phyloP scores from a whole-genome alignment of 1,140 invertebrate genomes.

The Orussus abietinus region DNA sequence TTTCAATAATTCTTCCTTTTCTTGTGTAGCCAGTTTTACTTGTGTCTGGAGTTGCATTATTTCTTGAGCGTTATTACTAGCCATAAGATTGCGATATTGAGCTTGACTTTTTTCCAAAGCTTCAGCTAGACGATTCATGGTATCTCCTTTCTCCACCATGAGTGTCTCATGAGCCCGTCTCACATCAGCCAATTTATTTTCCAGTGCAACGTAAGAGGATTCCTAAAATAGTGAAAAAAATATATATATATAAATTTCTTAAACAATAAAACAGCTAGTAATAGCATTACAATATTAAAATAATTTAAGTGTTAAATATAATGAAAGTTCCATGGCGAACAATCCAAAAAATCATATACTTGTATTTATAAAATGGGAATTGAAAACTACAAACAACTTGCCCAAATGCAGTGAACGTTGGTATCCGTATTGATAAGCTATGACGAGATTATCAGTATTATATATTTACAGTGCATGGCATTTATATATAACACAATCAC shows the following conservation, averaged over 20 bases:
- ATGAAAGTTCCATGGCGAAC: neutral
- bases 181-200: conserved; percentile 40
- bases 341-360: no score
- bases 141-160: conserved; percentile 46
- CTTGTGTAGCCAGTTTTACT: conserved; percentile 33
- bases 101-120: conserved; percentile 42
- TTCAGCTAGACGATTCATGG: conserved; percentile 40
- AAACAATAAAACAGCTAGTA: conserved; percentile 10
- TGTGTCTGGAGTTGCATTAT: conserved; percentile 36
- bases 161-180: conserved; percentile 37
- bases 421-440: conserved; percentile 29
- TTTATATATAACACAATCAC: no score
- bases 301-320: conserved; percentile 14
- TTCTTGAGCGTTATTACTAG: conserved; percentile 37
- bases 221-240: no score
- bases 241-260: conserved; percentile 6
- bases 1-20: conserved; percentile 40
- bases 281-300: conserved; percentile 6
- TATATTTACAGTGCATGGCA: no score
- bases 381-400: conserved; percentile 22
- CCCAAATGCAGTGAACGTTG: conserved; percentile 26
- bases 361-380: neutral
- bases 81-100: conserved; percentile 43
- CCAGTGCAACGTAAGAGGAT: conserved; percentile 28
- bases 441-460: no score